Conservation (phyloP, 2,797 vertebrate genomes). For the Crotalus adamanteus region DNA sequence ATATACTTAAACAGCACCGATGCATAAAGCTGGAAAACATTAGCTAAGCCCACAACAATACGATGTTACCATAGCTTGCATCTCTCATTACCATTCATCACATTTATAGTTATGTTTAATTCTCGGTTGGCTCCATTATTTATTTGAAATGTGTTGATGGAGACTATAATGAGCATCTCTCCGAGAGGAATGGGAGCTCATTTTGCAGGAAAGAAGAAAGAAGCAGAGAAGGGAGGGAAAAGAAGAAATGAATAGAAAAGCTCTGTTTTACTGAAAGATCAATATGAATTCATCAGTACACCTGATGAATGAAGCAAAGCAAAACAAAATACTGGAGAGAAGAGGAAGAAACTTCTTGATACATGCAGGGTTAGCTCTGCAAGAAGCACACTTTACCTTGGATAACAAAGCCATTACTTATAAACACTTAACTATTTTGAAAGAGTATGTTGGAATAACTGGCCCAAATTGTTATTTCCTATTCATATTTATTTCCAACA, state of each 20-base stretch:
- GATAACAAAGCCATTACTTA: not conserved
- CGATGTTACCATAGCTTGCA: not conserved
- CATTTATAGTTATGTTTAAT: slow-evolving; percentile 24
- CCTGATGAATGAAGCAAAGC: not conserved
- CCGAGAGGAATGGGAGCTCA: not conserved
- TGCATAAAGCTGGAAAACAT: slow-evolving; percentile 19
- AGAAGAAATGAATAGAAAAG: not conserved
- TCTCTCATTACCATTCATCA: slow-evolving; percentile 24
- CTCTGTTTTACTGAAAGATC: not conserved
- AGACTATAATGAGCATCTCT: not conserved
- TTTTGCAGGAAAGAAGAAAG: not conserved
- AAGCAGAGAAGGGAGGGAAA: not conserved
- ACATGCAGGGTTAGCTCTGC: not conserved
- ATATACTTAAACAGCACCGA: not conserved
- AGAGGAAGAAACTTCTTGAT: not conserved
- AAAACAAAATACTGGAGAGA: not conserved
- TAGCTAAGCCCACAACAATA: not conserved
- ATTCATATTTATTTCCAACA: not conserved
- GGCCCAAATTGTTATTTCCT: not conserved
- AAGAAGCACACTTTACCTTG: not conserved
- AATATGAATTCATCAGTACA: not conserved
- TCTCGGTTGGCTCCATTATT: slow-evolving; percentile 17
- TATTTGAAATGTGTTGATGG: slow-evolving; percentile 25
- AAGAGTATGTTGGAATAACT: not conserved
- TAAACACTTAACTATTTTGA: not conserved